Evolutionary conservation across 2,797 vertebrate genomes (phyloP).

Genomic region (Hozukius guyotensis): DNA sequence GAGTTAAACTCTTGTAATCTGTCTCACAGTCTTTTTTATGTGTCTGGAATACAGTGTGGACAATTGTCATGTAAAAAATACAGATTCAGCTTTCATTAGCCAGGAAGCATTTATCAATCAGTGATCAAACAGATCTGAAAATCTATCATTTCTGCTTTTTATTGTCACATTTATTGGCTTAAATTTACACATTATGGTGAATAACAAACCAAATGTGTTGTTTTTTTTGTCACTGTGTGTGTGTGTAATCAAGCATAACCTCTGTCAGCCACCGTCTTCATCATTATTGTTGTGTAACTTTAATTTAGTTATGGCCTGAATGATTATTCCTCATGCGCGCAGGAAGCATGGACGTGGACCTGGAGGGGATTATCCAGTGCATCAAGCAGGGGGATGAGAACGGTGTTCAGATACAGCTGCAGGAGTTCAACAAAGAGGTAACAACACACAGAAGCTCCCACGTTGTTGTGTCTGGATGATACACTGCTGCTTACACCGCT

Average conservation of each 20-base stretch:
- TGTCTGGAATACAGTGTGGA: neutral
- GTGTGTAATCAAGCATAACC: neutral
- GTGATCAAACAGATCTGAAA: neutral
- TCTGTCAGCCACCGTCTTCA: neutral
- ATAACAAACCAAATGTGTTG: neutral
- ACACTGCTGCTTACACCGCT: neutral
- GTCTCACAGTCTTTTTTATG: neutral
- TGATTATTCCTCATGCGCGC: neutral
- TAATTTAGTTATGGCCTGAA: conserved; percentile 44
- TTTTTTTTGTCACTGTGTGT: neutral
- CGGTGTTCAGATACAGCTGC: conserved; percentile 72
- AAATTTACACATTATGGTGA: neutral
- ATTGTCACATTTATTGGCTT: neutral
- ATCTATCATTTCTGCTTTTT: neutral
- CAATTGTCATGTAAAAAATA: neutral
- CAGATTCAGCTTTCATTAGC: neutral
- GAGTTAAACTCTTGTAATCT: neutral
- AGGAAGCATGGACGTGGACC: conserved; percentile 77
- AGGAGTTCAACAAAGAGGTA: conserved; percentile 83
- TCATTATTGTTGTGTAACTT: conserved; percentile 48
- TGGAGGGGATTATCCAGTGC: conserved; percentile 80
- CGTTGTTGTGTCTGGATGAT: neutral
- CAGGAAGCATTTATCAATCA: neutral
- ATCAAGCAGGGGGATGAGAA: conserved; percentile 79
- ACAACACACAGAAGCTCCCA: neutral